Evolutionary conservation across 2,888 invertebrate genomes (phyloP), one percentile per base, ranked within the genome.

Genomic region (Drosophila kanekoi): DNA sequence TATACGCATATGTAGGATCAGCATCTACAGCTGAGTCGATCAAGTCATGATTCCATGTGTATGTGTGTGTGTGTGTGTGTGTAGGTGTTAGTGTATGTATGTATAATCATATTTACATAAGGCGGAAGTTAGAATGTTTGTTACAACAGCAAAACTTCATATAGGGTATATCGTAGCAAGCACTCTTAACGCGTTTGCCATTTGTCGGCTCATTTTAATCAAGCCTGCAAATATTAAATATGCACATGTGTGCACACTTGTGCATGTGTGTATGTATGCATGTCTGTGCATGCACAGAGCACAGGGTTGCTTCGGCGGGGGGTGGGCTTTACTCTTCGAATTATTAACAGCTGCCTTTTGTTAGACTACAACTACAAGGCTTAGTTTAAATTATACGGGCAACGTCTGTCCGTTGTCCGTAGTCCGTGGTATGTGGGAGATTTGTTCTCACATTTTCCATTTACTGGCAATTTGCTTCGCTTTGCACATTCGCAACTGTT

Each of bases 321-420:
- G 62, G 48, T 48, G 44, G 48, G 32, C 40, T 59, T 33, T 32
- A 62, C 48, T 47, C 48, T 51, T 57, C 43, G 61, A 23, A 58
- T 61, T 64, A 67, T 63, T 61, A 68, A 59, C 75, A 67, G 54
- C 67, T 72, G 73, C 47, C 58, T 49, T 75, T 59, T 75, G 76
- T 59, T 45, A 40, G 28, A 43, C 65, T 52, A 16, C 59, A 33
- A 32, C 40, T 11, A 57, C 58, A 77, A 8, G 0, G 47, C 56
- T 6, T 18, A 28, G 23, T 47, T 40, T 43, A 48, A 40, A 16
- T 51, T 51, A 33, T 41, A 37, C 16, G 56, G 8, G 37, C 13
- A 18, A 45, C 18, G 28, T 13, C 40, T 32, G 28, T 13, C 13
- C 20, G 28, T 52, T 52, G n/a, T n/a, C n/a, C n/a, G n/a, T n/a